Evolutionary conservation across 2,797 vertebrate species (phyloP), one percentile per base, ranked within the genome.

Genomic region (Cuniculus paca): DNA sequence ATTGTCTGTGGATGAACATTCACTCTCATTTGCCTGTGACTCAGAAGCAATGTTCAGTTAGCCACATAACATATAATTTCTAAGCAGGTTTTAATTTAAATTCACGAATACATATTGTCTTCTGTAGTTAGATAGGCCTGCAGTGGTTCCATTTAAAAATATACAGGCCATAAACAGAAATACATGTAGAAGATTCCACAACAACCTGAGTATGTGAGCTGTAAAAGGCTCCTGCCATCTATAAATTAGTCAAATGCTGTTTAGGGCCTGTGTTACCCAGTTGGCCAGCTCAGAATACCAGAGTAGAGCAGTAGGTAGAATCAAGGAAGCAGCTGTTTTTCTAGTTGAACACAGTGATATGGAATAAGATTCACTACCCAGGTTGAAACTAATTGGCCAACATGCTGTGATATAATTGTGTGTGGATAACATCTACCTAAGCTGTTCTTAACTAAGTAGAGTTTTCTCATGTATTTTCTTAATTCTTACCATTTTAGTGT

Each of bases 11-110:
- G 91, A 22, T 74, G 24, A 19, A 79, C 20, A 45, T 91, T 89
- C 82, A 74, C 78, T 96, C 54, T 97, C 70, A 14, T 94, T 95
- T 97, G 60, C 34, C 61, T 68, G 85, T 48, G 22, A 26, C 48
- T 94, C 50, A 88, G 90, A 91, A 94, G 63, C 75, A n/a, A 8
- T 84, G 36, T 83, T 97, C 86, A 60, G 4, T 86, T 93, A 92
- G 80, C 81, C 85, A 45, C 12, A 7, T 48, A 42, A 61, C 61
- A 50, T 93, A 31, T 93, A 31, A 65, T 93, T 97, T 79, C 65
- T 84, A 91, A 96, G 81, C 52, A 88, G 88, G 48, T 95, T 97
- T 89, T 95, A 93, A 91, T 93, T 97, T 94, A 85, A 58, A 82
- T 94, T 45, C 22, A 91, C 54, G 24, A 60, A 42, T 83, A n/a